phyloP scores from a whole-genome alignment of 2,888 invertebrate genomes.

The Polymixis flavicincta region DNA sequence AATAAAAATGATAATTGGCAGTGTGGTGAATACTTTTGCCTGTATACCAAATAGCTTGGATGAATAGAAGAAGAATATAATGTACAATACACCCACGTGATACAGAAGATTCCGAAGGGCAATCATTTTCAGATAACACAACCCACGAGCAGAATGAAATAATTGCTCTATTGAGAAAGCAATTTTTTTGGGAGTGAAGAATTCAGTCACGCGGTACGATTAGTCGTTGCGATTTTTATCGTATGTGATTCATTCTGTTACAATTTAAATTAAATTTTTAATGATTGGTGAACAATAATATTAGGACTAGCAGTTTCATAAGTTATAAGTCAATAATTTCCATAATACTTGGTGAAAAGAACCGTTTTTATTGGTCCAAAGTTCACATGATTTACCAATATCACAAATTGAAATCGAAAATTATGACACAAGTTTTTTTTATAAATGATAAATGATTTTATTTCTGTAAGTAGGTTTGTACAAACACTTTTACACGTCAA shows the following conservation, averaged over 20 bases:
- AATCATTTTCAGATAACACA: slow-evolving; percentile 22
- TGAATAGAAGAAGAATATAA: too few relatives aligned
- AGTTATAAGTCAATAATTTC: neutral
- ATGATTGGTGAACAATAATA: too few relatives aligned
- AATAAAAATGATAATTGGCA: neutral
- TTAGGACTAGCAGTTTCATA: too few relatives aligned
- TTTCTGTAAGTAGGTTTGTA: too few relatives aligned
- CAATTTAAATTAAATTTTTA: neutral
- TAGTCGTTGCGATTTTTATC: neutral
- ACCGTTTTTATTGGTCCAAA: too few relatives aligned
- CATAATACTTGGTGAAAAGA: too few relatives aligned
- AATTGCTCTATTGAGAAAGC: neutral
- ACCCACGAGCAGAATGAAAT: slow-evolving; percentile 33
- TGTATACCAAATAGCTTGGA: neutral
- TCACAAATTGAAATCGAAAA: too few relatives aligned
- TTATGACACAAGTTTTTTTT: too few relatives aligned
- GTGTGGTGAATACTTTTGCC: neutral
- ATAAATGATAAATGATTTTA: too few relatives aligned
- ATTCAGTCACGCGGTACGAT: slow-evolving; percentile 15
- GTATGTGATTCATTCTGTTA: neutral
- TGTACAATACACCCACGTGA: slow-evolving; percentile 61
- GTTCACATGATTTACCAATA: too few relatives aligned
- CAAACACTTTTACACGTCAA: too few relatives aligned
- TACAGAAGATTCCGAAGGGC: slow-evolving; percentile 41
- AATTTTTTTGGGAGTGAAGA: slow-evolving; percentile 15